Base-by-base conservation (phyloP, 2,113 vertebrate genomes). In the Perccottus glenii region DNA sequence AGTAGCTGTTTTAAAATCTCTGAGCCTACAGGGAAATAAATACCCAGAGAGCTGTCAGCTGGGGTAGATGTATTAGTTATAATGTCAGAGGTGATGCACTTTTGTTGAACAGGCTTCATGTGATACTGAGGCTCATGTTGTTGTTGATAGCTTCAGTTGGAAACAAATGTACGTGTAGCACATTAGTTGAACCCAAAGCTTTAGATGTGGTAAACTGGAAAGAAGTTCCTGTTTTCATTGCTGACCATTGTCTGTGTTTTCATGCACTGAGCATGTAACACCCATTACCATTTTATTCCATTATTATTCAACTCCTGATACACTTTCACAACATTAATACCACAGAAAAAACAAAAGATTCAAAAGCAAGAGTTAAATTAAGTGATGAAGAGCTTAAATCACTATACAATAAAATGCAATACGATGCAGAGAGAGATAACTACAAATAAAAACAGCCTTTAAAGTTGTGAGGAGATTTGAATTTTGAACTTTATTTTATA, bases 161-260 rank as follows among this genome's bases (percentile, higher is more conserved):
- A 40, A 64, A 60, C n/a, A 78, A 60, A 4, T 72, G 52, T 19
- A 2, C 10, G 61, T 6, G 12, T 16, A 27, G 50, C 46, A 75
- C 9, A 61, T 75, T 19, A 40, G 45, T 45, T 50, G 45, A 27
- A 46, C 11, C 15, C 10, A 44, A 64, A 58, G 47, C 36, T 33
- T 59, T 59, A 67, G 9, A 52, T 9, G 35, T 1, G 1, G 5
- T 35, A 12, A 77, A 68, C 58, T 74, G 60, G 61, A 60, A 15
- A n/a, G 45, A 4, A 77, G 64, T 83, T 88, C 82, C 75, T 61
- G 27, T 83, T 86, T 80, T 32, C 12, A 38, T 27, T 27, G 19
- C 6, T n/a, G 11, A n/a, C 3, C 19, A 38, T 7, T n/a, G 33
- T 7, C 55, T 12, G 44, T 53, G 60, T 35, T 27, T 27, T 27